A percentile compares a stretch with the other conserved stretches of the same genome.
Evolutionary conservation across 2,797 vertebrate genomes (phyloP).

Genomic region (Setipinna tenuifilis): DNA sequence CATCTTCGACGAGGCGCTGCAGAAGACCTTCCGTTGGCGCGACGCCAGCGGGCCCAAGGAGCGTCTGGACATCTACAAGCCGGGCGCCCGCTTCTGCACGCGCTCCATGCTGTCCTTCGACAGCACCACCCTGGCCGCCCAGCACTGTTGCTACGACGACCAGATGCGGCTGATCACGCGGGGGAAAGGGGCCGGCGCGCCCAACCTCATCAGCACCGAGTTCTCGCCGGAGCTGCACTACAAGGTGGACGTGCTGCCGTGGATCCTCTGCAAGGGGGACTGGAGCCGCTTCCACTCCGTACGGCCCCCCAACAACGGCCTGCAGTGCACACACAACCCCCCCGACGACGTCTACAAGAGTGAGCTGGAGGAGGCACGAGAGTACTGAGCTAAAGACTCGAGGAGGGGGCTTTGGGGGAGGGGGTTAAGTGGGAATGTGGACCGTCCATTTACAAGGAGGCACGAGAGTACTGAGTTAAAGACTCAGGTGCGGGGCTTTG

Average conservation of each 20-base stretch:
- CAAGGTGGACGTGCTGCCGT: conserved; percentile 91
- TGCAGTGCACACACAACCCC: conserved; percentile 83
- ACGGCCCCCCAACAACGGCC: conserved; percentile 90
- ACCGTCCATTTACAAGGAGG: no score
- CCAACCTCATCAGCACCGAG: conserved; percentile 92
- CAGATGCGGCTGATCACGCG: conserved; percentile 87
- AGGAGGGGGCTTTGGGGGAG: neutral
- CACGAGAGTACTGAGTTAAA: no score
- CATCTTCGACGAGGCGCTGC: conserved; percentile 78
- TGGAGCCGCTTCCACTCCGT: conserved; percentile 92
- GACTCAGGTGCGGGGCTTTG: no score
- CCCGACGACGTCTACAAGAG: conserved; percentile 85
- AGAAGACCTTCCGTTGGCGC: conserved; percentile 86
- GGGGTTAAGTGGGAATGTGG: neutral
- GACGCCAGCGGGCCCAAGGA: conserved; percentile 90
- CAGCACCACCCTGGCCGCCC: conserved; percentile 88
- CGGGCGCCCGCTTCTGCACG: conserved; percentile 88
- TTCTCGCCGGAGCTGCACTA: conserved; percentile 95
- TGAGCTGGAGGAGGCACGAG: conserved; percentile 90
- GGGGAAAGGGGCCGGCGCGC: conserved; percentile 87
- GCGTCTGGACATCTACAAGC: conserved; percentile 92
- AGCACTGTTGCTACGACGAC: conserved; percentile 93
- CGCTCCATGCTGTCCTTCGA: conserved; percentile 88
- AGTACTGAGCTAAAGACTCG: conserved; percentile 75
- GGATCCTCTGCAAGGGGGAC: conserved; percentile 96